Conservation (phyloP, 2,888 invertebrate genomes). For the Bimastos eiseni region DNA sequence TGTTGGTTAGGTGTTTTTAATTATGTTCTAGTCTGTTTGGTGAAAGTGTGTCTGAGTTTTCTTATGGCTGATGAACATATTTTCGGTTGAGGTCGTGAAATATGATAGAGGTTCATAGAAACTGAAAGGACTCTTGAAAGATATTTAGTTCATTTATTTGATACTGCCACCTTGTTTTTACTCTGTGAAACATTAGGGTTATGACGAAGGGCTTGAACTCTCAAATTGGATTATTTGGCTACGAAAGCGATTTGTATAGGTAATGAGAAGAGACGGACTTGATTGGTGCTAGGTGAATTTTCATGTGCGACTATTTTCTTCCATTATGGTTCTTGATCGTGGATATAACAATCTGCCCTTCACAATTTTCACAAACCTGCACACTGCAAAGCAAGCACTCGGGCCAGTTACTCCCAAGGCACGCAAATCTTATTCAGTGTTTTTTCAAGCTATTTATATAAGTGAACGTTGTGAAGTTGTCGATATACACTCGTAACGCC, state of each 20-base stretch:
- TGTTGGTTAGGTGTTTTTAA: not conserved
- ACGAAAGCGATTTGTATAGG: no score
- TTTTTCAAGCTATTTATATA: not conserved
- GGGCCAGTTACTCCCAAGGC: not conserved
- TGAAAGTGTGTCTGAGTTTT: not conserved
- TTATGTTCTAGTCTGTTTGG: not conserved
- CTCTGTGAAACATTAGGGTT: no score
- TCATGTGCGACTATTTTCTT: no score
- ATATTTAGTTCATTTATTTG: not conserved
- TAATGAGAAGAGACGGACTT: no score
- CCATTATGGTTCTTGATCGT: no score
- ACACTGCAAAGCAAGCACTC: not conserved
- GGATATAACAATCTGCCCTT: no score
- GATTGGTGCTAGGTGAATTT: no score
- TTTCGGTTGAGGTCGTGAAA: not conserved
- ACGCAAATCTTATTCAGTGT: no score
- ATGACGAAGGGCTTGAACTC: no score
- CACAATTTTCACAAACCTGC: rapidly evolving
- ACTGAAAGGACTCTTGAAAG: not conserved
- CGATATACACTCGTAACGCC: not conserved
- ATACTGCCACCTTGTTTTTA: not conserved
- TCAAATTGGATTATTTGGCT: no score
- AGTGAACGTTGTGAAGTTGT: not conserved
- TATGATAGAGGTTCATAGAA: not conserved
- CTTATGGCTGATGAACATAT: not conserved